phyloP scores from a whole-genome alignment of 2,888 invertebrate species.

The Dastarcus helophoroides region DNA sequence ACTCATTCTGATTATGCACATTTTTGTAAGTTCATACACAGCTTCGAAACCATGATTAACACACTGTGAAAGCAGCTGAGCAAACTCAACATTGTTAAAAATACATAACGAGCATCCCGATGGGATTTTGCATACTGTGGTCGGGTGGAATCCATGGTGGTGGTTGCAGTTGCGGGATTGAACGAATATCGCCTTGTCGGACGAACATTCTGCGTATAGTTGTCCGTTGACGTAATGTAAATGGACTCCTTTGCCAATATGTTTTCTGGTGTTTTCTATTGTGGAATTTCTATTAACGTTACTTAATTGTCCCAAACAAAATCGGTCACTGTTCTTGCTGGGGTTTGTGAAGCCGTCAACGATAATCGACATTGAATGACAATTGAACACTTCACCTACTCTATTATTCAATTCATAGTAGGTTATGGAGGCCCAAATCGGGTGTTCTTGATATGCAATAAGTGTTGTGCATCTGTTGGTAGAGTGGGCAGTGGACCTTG shows the following conservation, averaged over 20 bases:
- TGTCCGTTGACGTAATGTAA: slow-evolving; percentile 85
- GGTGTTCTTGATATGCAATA: slow-evolving; percentile 84
- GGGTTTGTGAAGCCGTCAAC: slow-evolving; percentile 99
- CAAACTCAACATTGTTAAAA: slow-evolving; percentile 97
- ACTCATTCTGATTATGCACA: slow-evolving; percentile 98
- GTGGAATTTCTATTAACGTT: slow-evolving; percentile 98
- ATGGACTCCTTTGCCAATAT: slow-evolving; percentile 81
- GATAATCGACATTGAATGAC: slow-evolving; percentile 81
- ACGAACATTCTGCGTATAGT: slow-evolving; percentile 94
- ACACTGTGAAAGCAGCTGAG: slow-evolving; percentile 86
- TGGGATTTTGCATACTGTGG: slow-evolving; percentile 98
- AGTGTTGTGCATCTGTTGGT: slow-evolving; percentile 70
- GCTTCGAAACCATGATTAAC: slow-evolving; percentile 98
- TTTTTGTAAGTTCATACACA: slow-evolving; percentile 97
- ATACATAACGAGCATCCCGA: slow-evolving; percentile 95
- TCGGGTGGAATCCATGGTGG: slow-evolving; percentile 96
- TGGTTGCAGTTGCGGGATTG: slow-evolving; percentile 98
- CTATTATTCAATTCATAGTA: slow-evolving; percentile 97
- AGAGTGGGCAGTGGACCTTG: slow-evolving; percentile 26
- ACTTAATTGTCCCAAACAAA: slow-evolving; percentile 93
- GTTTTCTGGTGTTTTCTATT: slow-evolving; percentile 94
- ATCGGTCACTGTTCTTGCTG: slow-evolving; percentile 88
- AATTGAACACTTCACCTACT: slow-evolving; percentile 94
- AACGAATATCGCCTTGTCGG: slow-evolving; percentile 96
- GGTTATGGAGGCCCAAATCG: slow-evolving; percentile 96